phyloP scores from a whole-genome alignment of 2,113 vertebrate genomes.

The Chrysemys picta region DNA sequence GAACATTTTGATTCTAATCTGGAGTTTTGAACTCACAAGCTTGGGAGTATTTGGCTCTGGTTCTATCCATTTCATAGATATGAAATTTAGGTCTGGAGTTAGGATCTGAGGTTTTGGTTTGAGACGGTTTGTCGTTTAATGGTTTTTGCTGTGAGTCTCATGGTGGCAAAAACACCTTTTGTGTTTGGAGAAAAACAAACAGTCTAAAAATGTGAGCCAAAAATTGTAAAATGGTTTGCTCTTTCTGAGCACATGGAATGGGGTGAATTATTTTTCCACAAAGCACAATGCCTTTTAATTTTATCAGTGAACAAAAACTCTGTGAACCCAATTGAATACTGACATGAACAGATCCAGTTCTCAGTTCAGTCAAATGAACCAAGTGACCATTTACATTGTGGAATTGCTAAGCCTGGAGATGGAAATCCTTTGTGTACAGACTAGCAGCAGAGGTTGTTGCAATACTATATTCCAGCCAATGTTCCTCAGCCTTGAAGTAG shows the following conservation, averaged over 20 bases:
- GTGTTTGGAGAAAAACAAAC: not conserved
- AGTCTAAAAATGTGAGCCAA: not conserved
- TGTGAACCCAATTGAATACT: not conserved
- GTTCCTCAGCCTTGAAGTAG: not conserved
- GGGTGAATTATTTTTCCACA: not conserved
- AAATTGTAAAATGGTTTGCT: not conserved
- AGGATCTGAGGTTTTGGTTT: not conserved
- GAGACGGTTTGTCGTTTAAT: not conserved
- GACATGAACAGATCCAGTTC: accelerated
- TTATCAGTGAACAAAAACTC: not conserved
- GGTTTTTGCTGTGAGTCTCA: not conserved
- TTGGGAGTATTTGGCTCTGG: not conserved
- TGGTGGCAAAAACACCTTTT: not conserved
- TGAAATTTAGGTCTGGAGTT: not conserved
- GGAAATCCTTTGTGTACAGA: not conserved
- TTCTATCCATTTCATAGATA: accelerated
- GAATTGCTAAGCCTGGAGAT: not conserved
- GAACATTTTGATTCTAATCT: not conserved
- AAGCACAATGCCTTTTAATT: not conserved
- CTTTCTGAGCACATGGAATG: too few relatives aligned
- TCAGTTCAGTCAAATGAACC: not conserved
- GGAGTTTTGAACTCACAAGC: not conserved
- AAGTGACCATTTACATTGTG: not conserved
- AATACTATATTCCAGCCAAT: not conserved
- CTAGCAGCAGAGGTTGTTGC: not conserved